Evolutionary conservation across 2,888 invertebrate species (phyloP).

Genomic region (Drosophila robusta): DNA sequence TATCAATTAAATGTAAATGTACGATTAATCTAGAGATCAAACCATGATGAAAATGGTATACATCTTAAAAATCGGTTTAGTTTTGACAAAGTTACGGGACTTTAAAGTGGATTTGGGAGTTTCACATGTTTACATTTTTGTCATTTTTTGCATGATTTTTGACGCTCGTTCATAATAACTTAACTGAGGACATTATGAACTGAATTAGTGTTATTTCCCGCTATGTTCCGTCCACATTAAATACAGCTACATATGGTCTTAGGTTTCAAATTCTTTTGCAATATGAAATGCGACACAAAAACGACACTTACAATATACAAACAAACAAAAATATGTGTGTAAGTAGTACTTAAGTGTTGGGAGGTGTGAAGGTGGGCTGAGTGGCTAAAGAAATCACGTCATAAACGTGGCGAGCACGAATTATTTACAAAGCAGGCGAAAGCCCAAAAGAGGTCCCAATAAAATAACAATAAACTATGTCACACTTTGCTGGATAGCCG

Average conservation of each 20-base stretch:
- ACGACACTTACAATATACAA: conserved; percentile 19
- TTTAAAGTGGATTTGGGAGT: no score
- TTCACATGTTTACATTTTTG: no score
- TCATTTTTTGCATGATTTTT: no score
- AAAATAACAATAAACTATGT: conserved; percentile 80
- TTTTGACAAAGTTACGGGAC: no score
- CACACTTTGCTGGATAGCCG: conserved; percentile 58
- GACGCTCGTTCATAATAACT: background rate
- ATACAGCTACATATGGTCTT: conserved; percentile 8
- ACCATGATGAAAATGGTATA: no score
- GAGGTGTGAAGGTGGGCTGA: conserved; percentile 17
- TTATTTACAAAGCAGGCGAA: conserved; percentile 79
- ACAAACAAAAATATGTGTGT: conserved; percentile 6
- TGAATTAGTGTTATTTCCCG: conserved; percentile 22
- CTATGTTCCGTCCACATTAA: conserved; percentile 22
- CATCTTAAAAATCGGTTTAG: no score
- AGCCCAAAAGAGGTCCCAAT: conserved; percentile 78
- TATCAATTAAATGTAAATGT: no score
- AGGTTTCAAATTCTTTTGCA: conserved; percentile 27
- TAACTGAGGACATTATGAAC: background rate
- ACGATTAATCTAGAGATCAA: no score
- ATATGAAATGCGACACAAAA: conserved; percentile 34
- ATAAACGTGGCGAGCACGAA: conserved; percentile 78
- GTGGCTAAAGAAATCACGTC: conserved; percentile 76
- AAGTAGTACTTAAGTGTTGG: conserved; percentile 5